These are phyloP conservation scores for Lepidurus arcticus DNA, from an alignment of 1,140 invertebrate species.

Conservation along the genomic window DNA sequence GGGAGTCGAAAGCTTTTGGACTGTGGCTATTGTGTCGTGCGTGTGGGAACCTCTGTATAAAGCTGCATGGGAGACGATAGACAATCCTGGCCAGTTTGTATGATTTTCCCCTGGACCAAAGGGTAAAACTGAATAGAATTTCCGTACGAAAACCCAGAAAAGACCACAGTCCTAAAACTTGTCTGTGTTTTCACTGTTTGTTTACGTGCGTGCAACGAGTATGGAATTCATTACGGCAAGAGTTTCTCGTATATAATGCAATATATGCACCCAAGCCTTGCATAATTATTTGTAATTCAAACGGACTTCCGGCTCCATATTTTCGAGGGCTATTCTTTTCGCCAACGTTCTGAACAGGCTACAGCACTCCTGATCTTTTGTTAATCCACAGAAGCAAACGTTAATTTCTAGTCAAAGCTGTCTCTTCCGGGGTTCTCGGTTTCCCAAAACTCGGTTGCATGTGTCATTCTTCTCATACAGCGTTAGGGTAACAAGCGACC, in stretches of 20 bases:
- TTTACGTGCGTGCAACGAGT: background rate
- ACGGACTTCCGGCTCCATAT: no score
- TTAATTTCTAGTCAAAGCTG: background rate
- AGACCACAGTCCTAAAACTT: no score
- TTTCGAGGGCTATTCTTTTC: background rate
- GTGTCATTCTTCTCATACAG: no score
- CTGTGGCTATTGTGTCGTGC: slow-evolving; percentile 6
- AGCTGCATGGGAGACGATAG: no score
- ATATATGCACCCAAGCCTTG: background rate
- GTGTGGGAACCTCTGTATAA: no score
- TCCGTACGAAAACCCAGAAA: no score
- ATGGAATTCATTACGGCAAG: background rate
- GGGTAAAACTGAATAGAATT: no score
- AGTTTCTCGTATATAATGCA: background rate
- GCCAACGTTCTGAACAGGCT: background rate
- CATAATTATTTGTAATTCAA: background rate
- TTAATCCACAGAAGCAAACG: slow-evolving; percentile 6
- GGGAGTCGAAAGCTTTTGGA: slow-evolving; percentile 15
- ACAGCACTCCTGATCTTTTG: background rate
- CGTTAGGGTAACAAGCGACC: background rate
- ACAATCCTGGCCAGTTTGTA: no score
- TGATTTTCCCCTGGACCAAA: no score
- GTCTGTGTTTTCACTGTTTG: background rate
- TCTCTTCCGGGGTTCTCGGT: no score
- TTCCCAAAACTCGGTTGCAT: no score